A percentile compares a stretch with the other conserved stretches of the same genome.
phyloP scores from a whole-genome alignment of 2,797 vertebrate species.

The Galagoides demidoff region DNA sequence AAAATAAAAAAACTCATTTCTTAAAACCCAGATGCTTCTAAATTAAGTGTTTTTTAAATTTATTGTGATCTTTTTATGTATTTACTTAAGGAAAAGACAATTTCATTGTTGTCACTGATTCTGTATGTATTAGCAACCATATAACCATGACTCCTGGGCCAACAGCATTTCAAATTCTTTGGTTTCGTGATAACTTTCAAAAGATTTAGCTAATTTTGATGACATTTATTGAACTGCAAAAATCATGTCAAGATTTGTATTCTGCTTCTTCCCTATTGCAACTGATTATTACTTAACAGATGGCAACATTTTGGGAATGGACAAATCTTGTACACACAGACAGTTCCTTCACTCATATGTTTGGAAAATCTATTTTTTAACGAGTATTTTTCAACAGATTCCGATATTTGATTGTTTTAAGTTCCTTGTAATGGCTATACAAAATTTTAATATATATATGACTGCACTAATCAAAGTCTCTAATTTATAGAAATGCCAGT shows the following conservation, averaged over 20 bases:
- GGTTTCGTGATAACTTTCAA: background rate
- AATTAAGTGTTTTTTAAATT: conserved; percentile 21
- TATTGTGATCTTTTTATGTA: background rate
- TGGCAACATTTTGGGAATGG: background rate
- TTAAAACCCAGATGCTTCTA: background rate
- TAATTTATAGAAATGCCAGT: background rate
- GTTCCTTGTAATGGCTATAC: background rate
- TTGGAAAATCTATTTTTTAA: conserved; percentile 50
- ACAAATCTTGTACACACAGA: background rate
- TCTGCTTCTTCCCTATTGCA: conserved; percentile 9
- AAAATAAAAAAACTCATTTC: background rate
- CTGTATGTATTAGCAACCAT: background rate
- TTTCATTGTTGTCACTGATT: background rate
- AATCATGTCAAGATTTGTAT: conserved; percentile 1
- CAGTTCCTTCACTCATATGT: background rate
- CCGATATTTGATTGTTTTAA: background rate
- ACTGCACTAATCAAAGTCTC: conserved; percentile 5
- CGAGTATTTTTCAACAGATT: conserved; percentile 41
- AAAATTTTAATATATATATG: background rate
- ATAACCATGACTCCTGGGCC: background rate
- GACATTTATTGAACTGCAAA: background rate
- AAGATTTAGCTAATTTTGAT: conserved; percentile 1
- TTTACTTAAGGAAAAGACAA: background rate
- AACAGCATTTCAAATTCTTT: background rate
- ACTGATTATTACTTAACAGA: conserved; percentile 42